phyloP scores from a whole-genome alignment of 2,888 invertebrate genomes.

The Ypsolopha scabrella region DNA sequence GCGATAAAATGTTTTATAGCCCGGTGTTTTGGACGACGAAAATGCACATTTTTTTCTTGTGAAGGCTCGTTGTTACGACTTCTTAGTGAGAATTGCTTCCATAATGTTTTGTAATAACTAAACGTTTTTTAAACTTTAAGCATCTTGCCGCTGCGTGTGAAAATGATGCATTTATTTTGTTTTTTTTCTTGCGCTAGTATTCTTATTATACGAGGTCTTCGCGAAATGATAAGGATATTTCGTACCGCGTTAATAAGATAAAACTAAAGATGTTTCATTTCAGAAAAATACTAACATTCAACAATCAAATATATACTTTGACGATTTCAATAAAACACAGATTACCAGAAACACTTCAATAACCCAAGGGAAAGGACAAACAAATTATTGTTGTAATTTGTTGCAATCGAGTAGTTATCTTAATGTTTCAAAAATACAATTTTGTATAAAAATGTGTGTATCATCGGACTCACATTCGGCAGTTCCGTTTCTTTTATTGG shows the following conservation, averaged over 20 bases:
- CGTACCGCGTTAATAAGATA: too few species aligned
- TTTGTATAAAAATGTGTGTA: slow-evolving; percentile 3
- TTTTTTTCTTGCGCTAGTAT: too few species aligned
- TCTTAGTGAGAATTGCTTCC: not conserved
- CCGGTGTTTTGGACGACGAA: slow-evolving; percentile 7
- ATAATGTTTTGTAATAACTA: not conserved
- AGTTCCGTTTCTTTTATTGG: slow-evolving; percentile 5
- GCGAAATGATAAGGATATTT: too few species aligned
- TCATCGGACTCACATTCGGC: slow-evolving; percentile 2
- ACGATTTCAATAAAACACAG: not conserved
- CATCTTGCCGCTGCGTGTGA: not conserved
- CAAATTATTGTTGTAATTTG: not conserved
- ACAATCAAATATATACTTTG: not conserved
- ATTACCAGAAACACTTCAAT: not conserved
- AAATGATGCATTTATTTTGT: too few species aligned
- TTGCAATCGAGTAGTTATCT: not conserved
- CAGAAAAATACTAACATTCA: not conserved
- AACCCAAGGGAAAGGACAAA: not conserved
- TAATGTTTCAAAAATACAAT: not conserved
- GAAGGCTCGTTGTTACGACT: not conserved
- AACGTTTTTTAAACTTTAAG: not conserved
- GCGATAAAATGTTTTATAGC: slow-evolving; percentile 56
- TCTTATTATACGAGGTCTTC: too few species aligned
- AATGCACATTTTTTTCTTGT: not conserved
- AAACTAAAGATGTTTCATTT: not conserved